A percentile compares a stretch with the other conserved stretches of the same genome.
phyloP scores from a whole-genome alignment of 2,888 invertebrate species.

The Lottia gigantea region DNA sequence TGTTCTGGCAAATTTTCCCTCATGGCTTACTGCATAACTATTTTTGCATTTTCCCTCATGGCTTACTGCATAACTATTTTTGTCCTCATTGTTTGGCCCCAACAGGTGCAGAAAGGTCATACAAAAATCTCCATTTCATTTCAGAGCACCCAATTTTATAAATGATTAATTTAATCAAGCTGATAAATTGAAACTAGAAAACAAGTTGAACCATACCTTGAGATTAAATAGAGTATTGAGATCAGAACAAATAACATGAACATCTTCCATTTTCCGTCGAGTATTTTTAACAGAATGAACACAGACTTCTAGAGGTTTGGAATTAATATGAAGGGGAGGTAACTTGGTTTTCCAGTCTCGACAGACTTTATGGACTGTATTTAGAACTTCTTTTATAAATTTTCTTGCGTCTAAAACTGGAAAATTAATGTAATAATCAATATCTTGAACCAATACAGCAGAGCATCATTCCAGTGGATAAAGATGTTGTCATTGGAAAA shows the following conservation, averaged over 20 bases:
- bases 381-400: conserved; percentile 44
- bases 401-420: conserved; percentile 49
- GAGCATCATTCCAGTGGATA: no score
- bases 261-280: conserved; percentile 91
- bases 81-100: no score
- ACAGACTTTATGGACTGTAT: conserved; percentile 47
- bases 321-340: conserved; percentile 39
- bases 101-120: no score
- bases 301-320: conserved; percentile 68
- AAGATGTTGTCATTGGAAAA: no score
- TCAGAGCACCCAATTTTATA: no score
- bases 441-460: not conserved
- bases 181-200: not conserved
- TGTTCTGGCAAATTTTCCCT: no score
- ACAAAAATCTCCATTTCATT: no score
- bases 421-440: not conserved
- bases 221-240: conserved; percentile 83
- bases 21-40: no score
- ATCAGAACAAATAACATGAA: conserved; percentile 85
- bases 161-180: no score
- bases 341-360: conserved; percentile 45
- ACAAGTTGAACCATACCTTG: conserved; percentile 72
- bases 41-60: no score
- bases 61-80: no score
- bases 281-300: conserved; percentile 83